phyloP scores from a whole-genome alignment of 2,888 invertebrate species.

The Kryphioiulus occultus region DNA sequence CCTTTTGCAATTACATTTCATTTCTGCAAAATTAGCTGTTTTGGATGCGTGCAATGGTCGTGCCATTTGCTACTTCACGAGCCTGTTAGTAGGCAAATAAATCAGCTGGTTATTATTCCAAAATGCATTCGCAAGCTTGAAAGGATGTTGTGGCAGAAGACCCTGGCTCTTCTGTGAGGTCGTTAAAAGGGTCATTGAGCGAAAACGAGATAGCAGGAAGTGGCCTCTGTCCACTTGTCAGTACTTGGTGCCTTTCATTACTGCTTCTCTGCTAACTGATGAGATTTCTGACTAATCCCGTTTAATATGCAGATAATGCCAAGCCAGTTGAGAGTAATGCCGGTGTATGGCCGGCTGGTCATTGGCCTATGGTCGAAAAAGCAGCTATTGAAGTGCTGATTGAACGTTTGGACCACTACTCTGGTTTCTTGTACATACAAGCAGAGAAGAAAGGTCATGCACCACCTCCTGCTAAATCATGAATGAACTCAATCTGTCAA shows the following conservation, averaged over 20 bases:
- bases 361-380: not conserved
- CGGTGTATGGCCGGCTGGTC: not conserved
- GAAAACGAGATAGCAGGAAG: not conserved
- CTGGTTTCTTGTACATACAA: too few relatives aligned
- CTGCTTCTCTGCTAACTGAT: not conserved
- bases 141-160: not conserved
- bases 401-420: not conserved
- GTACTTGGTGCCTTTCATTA: not conserved
- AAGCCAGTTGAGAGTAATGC: not conserved
- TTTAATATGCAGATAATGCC: not conserved
- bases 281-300: not conserved
- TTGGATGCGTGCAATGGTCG: not conserved
- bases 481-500: too few relatives aligned
- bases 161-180: not conserved
- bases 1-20: not conserved
- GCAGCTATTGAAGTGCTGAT: not conserved
- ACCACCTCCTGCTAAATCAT: too few relatives aligned
- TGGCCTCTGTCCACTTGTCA: not conserved
- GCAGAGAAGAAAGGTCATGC: too few relatives aligned
- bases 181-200: not conserved
- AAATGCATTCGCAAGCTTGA: not conserved
- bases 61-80: not conserved
- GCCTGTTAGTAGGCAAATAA: not conserved
- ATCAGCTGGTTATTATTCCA: not conserved
- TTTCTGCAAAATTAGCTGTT: not conserved